Percentiles rank a stretch among this genome's conserved stretches.
These are phyloP conservation scores for Rhimphoctona megacephalus DNA, from an alignment of 2,888 invertebrate species.

Conservation along the genomic window DNA sequence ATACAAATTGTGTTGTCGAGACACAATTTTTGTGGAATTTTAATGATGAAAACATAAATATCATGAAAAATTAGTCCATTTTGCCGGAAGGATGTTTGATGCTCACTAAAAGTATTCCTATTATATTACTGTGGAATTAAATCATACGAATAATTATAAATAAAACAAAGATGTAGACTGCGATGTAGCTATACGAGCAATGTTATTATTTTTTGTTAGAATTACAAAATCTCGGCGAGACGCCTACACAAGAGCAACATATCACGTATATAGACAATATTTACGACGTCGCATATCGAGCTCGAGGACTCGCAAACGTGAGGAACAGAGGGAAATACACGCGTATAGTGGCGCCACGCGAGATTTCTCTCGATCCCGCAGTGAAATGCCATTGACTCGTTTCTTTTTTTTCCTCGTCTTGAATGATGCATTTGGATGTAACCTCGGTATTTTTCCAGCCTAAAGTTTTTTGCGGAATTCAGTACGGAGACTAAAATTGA, in stretches of 20 bases:
- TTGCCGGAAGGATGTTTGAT: not conserved
- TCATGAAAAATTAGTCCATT: not conserved
- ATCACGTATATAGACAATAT: conserved; percentile 40
- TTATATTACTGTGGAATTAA: conserved; percentile 33
- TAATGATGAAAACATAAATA: not conserved
- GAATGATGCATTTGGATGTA: conserved; percentile 28
- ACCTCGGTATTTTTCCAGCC: conserved; percentile 38
- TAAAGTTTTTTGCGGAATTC: conserved; percentile 1
- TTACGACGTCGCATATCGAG: conserved; percentile 52
- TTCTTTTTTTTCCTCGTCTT: not conserved
- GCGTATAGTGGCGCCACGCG: conserved; percentile 43
- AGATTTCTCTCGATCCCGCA: conserved; percentile 44
- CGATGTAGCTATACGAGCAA: conserved; percentile 22
- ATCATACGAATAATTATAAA: not conserved
- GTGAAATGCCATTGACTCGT: conserved; percentile 62
- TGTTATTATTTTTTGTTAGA: conserved; percentile 15
- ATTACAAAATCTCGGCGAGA: conserved; percentile 52
- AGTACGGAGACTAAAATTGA: not conserved
- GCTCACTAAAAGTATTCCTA: not conserved
- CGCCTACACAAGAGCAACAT: conserved; percentile 55
- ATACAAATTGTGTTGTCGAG: not conserved
- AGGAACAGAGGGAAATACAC: conserved; percentile 30
- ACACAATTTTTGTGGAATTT: not conserved
- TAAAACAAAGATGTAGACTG: not conserved
- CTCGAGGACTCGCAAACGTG: conserved; percentile 35